Percentiles rank a stretch among this genome's conserved stretches.
phyloP scores from a whole-genome alignment of 2,797 vertebrate species.

The Gouania willdenowi region DNA sequence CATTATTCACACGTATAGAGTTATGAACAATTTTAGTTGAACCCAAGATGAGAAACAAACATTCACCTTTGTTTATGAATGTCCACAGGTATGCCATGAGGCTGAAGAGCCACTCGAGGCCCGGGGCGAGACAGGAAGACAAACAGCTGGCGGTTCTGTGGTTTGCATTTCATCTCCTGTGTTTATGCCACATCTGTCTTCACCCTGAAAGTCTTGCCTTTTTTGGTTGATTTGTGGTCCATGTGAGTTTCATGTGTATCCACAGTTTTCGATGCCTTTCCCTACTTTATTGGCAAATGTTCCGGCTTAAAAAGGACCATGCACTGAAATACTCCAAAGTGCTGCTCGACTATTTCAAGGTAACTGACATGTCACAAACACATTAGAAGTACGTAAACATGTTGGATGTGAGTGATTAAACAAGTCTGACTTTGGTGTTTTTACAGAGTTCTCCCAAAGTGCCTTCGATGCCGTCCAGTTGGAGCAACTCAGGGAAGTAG shows the following conservation, averaged over 20 bases:
- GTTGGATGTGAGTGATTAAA: not conserved
- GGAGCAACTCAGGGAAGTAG: conserved; percentile 89
- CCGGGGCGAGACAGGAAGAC: conserved; percentile 87
- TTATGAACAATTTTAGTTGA: not conserved
- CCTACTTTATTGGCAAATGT: conserved; percentile 98
- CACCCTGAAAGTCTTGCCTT: conserved; percentile 6
- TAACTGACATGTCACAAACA: conserved; percentile 49
- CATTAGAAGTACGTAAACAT: not conserved
- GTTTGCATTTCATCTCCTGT: conserved; percentile 70
- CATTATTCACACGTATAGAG: not conserved
- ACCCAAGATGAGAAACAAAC: not conserved
- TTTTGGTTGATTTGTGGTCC: conserved; percentile 18
- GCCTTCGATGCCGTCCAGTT: conserved; percentile 79
- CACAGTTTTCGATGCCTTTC: conserved; percentile 93
- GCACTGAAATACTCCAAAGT: conserved; percentile 97
- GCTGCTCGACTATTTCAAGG: conserved; percentile 96
- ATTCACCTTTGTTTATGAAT: conserved; percentile 19
- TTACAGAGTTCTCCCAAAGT: conserved; percentile 90
- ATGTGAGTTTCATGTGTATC: conserved; percentile 11
- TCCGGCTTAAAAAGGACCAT: conserved; percentile 94
- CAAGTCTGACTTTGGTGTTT: conserved; percentile 23
- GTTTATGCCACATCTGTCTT: conserved; percentile 41
- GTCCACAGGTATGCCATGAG: conserved; percentile 92
- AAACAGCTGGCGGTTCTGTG: conserved; percentile 95
- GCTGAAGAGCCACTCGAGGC: conserved; percentile 91